Base-by-base conservation (phyloP, 2,888 invertebrate genomes). In the Napeogenes sylphis region DNA sequence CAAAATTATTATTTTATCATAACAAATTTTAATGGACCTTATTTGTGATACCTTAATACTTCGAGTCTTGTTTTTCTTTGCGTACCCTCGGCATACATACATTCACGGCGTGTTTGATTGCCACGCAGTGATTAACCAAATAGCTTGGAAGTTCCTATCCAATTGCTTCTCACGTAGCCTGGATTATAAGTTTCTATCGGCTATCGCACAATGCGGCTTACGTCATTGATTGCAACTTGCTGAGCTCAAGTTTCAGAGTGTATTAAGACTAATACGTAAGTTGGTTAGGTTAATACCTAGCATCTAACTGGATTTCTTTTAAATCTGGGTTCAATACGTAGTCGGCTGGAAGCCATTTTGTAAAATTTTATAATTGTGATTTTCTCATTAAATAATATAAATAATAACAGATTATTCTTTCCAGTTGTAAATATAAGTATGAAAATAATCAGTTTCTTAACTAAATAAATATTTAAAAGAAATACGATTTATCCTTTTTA, bases 131-230 rank as follows among this genome's bases (percentile, higher is more conserved):
- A 68, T 69, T 68, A 69, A 63, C 58, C 57, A 66, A 66, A 68
- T 68, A 61, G 66, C 55, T 64, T 63, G 55, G 68, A 66, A 68
- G 63, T 62, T 64, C 56, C 59, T 63, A 65, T 64, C 58, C 62
- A 59, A 67, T 69, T 67, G 60, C 59, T 55, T 59, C 55, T 61
- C 60, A 62, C 65, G 65, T 63, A 58, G 53, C 51, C 57, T 53
- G 61, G 65, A 67, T 67, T 67, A 65, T 65, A 65, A 67, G 65
- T 67, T 67, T 62, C 61, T 65, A 61, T 62, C 59, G 59, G 67
- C 65, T 58, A 67, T 67, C 63, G 56, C 59, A 65, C 59, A 55
- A 60, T 46, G 56, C n/a, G 65, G 65, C 63, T 67, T 67, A 67
- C 63, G 60, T 63, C 63, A 67, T 63, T 65, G 59, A 67, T 67